Evolutionary conservation across 2,113 vertebrate genomes (phyloP).

Genomic region (Holacanthus passer): DNA sequence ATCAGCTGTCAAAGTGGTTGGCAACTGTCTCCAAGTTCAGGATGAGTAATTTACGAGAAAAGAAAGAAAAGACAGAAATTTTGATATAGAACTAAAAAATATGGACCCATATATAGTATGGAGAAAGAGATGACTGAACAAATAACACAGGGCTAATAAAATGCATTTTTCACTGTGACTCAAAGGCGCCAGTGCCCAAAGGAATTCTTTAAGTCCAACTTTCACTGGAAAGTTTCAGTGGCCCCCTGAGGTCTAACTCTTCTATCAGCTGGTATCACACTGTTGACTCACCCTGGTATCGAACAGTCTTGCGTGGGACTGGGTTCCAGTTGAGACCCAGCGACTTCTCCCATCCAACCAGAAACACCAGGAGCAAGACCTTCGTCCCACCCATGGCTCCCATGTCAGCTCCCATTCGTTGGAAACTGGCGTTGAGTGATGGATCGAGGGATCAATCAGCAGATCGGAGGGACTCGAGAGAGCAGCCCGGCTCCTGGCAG

Average conservation of each 20-base stretch:
- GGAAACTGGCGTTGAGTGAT: conserved; percentile 45
- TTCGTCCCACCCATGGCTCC: conserved; percentile 77
- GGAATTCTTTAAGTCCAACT: neutral
- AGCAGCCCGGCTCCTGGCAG: conserved; percentile 50
- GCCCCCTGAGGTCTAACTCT: neutral
- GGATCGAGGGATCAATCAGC: conserved; percentile 45
- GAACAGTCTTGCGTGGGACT: conserved; percentile 84
- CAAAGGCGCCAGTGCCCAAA: neutral
- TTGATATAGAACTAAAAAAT: neutral
- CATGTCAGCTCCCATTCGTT: conserved; percentile 51
- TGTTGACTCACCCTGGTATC: conserved; percentile 81
- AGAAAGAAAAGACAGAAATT: neutral
- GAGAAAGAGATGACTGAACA: neutral
- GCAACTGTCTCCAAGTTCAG: too few species aligned
- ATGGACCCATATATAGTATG: neutral
- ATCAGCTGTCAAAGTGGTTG: neutral
- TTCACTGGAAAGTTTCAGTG: neutral
- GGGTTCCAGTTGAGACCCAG: conserved; percentile 86
- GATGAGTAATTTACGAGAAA: neutral
- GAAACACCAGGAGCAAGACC: conserved; percentile 80
- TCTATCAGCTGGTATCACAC: neutral
- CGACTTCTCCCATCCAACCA: conserved; percentile 80
- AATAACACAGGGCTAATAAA: neutral
- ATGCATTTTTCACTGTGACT: neutral
- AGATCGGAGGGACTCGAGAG: conserved; percentile 40